Evolutionary conservation across 2,888 invertebrate species (phyloP), one percentile per base, ranked within the genome.

Genomic region (Odontocolon sp.): DNA sequence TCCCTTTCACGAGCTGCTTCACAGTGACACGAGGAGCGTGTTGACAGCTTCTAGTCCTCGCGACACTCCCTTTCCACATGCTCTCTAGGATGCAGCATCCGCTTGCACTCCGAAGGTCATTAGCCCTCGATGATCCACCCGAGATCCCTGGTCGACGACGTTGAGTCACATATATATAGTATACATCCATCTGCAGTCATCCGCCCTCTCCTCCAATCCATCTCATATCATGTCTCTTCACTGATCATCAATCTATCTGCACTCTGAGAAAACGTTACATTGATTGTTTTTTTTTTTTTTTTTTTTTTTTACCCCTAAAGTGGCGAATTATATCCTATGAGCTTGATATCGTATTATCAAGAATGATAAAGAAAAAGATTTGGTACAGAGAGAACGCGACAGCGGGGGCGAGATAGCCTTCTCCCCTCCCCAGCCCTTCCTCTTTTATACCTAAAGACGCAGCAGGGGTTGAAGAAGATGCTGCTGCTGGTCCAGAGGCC

Each of bases 121-220:
- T 85, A 85, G 82, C 80, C 82, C 72, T 66, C 54, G 73, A 84
- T 81, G 81, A 85, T 83, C 85, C 84, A 80, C 79, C 81, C 77
- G 80, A 67, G 77, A 84, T 83, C 64, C 73, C 68, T 59, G 50
- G 63, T 4, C 52, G 33, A 54, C 42, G 64, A 59, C 36, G 59
- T 69, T 77, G 68, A 69, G 61, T 77, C 73, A 57, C 68, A 33
- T 40, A 36, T 3, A 33, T 21, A 2, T 5, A 42, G 38, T 26
- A 40, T 45, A 16, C 42, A 21, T 26, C 33, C 36, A n/a, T n/a
- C n/a, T n/a, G 52, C 31, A 26, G 40, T 4, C 42, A 3, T 16
- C 18, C n/a, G n/a, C n/a, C n/a, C n/a, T n/a, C 3, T 47, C 47
- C 8, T 23, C 40, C 50, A 47, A 66, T 38, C 54, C 57, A 28